phyloP scores from a whole-genome alignment of 2,113 vertebrate genomes.

The Aramus guarauna region DNA sequence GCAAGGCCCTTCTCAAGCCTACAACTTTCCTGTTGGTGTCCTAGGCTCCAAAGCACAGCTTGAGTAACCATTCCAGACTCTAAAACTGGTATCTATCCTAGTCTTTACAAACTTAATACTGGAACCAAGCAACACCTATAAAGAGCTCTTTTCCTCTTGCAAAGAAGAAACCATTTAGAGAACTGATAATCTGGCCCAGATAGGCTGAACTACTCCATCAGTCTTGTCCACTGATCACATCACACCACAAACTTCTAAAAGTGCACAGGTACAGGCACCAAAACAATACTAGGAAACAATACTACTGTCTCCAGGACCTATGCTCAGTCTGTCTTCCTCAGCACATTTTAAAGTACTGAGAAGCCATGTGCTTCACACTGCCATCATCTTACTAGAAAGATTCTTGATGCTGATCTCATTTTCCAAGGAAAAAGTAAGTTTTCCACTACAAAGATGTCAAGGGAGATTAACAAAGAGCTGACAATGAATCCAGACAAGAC shows the following conservation, averaged over 20 bases:
- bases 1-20: background rate
- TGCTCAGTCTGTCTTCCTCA: background rate
- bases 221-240: background rate
- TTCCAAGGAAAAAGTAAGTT: background rate
- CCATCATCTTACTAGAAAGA: background rate
- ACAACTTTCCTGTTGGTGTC: background rate
- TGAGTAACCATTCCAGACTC: background rate
- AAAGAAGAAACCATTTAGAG: background rate
- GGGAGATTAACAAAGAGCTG: background rate
- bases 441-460: background rate
- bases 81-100: background rate
- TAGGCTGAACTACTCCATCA: background rate
- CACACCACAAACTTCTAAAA: background rate
- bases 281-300: background rate
- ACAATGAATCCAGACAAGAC: background rate
- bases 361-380: background rate
- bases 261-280: background rate
- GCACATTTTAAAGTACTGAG: background rate
- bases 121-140: background rate
- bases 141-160: background rate
- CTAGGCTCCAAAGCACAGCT: background rate
- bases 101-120: background rate
- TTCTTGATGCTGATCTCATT: background rate
- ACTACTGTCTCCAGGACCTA: background rate
- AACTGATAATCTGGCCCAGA: background rate